phyloP scores from a whole-genome alignment of 2,113 vertebrate species.

The Pseudolaguvia tuberculata region DNA sequence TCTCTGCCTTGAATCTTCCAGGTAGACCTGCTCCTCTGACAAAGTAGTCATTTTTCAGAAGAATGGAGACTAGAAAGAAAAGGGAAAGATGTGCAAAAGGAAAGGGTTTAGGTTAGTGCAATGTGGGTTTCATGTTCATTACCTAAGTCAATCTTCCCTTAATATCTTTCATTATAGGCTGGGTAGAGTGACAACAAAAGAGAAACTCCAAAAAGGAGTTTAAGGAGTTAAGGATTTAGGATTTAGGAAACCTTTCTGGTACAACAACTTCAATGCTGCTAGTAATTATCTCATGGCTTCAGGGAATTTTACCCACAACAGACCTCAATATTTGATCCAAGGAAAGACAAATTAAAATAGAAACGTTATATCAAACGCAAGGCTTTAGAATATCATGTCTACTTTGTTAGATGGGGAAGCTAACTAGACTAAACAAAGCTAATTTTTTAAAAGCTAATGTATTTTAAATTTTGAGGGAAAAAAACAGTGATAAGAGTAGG shows the following conservation, averaged over 20 bases:
- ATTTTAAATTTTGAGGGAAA: background rate
- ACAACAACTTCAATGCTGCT: background rate
- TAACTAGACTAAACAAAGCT: background rate
- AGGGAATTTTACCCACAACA: background rate
- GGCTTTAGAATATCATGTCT: background rate
- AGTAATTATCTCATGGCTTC: background rate
- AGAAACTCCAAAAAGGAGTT: background rate
- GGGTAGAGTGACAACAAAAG: background rate
- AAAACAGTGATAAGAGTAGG: background rate
- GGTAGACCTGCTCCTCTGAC: slow-evolving; percentile 89
- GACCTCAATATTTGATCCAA: background rate
- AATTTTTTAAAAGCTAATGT: background rate
- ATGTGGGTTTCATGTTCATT: background rate
- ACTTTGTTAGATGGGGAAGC: background rate
- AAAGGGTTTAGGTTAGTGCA: background rate
- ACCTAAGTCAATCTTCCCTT: background rate
- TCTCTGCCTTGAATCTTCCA: slow-evolving; percentile 94
- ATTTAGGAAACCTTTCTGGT: background rate
- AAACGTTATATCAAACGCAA: background rate
- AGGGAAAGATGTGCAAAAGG: background rate
- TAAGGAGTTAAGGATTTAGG: slow-evolving; percentile 3
- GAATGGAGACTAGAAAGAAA: slow-evolving; percentile 81
- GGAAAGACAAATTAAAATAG: background rate
- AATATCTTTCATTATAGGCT: background rate
- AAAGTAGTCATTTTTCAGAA: slow-evolving; percentile 95